phyloP scores from a whole-genome alignment of 2,888 invertebrate species.

The Aproaerema taeniolella region DNA sequence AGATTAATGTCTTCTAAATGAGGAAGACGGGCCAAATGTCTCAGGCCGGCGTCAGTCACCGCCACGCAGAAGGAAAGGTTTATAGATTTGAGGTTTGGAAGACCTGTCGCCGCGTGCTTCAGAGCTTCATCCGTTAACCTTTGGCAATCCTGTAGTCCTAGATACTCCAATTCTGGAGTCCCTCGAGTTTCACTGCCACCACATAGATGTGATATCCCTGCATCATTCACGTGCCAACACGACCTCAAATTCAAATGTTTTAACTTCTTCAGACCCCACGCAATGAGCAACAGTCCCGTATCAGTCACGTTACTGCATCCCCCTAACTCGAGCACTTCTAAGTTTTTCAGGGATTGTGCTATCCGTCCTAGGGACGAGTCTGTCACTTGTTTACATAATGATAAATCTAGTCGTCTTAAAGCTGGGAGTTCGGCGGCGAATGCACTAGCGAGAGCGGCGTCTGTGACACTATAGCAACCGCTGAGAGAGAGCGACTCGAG shows the following conservation, averaged over 20 bases:
- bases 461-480: constrained; percentile 96
- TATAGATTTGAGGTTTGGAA: constrained; percentile 88
- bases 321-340: constrained; percentile 92
- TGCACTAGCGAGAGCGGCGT: constrained; percentile 89
- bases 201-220: constrained; percentile 91
- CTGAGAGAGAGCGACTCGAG: constrained; percentile 92
- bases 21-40: constrained; percentile 90
- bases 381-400: constrained; percentile 96
- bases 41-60: constrained; percentile 94
- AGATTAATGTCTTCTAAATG: constrained; percentile 91
- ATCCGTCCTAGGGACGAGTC: constrained; percentile 91
- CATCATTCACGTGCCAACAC: constrained; percentile 95
- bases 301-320: constrained; percentile 96
- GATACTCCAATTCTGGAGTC: constrained; percentile 86
- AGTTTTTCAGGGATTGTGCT: constrained; percentile 89
- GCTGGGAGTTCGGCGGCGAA: constrained; percentile 86
- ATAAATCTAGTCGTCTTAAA: constrained; percentile 89
- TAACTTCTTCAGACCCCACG: constrained; percentile 91
- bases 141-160: constrained; percentile 96
- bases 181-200: constrained; percentile 88
- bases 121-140: constrained; percentile 94
- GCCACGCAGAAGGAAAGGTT: constrained; percentile 97
- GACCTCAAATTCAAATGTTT: constrained; percentile 92
- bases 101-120: constrained; percentile 88
- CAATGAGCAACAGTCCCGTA: constrained; percentile 89